These are phyloP conservation scores for Poliocrania exsul DNA, from an alignment of 2,797 vertebrate species.

Conservation along the genomic window DNA sequence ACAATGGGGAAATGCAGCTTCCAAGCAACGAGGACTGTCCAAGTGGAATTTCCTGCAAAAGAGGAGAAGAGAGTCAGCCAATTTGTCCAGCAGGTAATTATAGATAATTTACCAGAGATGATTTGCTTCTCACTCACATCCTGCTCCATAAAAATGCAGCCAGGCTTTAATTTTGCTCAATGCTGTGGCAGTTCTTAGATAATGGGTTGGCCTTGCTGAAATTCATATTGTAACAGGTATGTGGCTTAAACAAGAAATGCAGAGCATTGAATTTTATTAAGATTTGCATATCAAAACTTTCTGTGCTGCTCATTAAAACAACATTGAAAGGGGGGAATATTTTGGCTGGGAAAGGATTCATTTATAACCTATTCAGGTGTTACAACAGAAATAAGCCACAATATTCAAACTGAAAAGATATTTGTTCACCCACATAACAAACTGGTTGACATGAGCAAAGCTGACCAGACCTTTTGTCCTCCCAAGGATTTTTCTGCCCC, in stretches of 20 bases:
- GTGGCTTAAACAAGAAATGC: neutral
- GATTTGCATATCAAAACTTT: neutral
- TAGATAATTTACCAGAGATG: neutral
- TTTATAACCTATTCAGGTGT: neutral
- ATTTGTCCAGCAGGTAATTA: conserved; percentile 70
- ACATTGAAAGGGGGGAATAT: neutral
- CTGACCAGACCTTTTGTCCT: neutral
- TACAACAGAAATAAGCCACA: accelerated
- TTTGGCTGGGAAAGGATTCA: neutral
- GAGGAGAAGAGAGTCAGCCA: neutral
- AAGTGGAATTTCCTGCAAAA: conserved; percentile 1
- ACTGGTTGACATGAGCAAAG: neutral
- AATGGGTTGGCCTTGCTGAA: neutral
- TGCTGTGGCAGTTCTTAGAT: neutral
- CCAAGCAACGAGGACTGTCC: neutral
- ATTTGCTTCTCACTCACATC: neutral
- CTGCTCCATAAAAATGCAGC: neutral
- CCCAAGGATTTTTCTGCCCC: conserved; percentile 84
- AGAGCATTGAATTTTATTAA: neutral
- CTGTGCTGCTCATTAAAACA: neutral
- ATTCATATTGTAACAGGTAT: neutral
- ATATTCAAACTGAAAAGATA: neutral
- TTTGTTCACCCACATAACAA: neutral
- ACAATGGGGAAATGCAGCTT: neutral
- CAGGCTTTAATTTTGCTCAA: neutral